Base-by-base conservation (phyloP, 1,140 invertebrate species). In the Drosophila parvula region DNA sequence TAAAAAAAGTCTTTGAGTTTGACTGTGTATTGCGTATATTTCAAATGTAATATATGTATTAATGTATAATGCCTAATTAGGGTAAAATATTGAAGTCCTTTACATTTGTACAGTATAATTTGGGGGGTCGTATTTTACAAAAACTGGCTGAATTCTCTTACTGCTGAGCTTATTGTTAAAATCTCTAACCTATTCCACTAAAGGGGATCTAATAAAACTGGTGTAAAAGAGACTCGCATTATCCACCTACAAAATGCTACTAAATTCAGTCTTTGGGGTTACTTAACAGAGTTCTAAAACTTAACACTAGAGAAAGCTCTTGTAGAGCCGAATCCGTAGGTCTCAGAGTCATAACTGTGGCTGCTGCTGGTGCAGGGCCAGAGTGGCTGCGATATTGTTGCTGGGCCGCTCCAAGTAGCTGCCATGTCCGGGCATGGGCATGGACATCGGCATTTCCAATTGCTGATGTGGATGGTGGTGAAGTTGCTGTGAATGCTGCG, bases 281-380 rank as follows among this genome's bases (percentile, higher is more conserved):
- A 65, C 71, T 73, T 86, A 73, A 45, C 40, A 76, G 60, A 76
- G 43, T 62, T 69, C 73, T 67, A 53, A 79, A 43, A 79, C 57
- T 41, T 38, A 40, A 53, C 67, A 64, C 75, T 91, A 91, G 18
- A 91, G 82, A 74, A 92, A 92, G 84, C 91, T 92, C 88, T 92
- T 92, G 57, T 92, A 92, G 77, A 92, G 86, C 75, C 90, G 70
- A 57, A 91, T 92, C 18, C 86, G 86, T 58, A 92, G 78, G 74
- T 92, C 90, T 92, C 91, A 92, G 74, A 92, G 91, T 92, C 91
- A 92, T 92, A 92, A 92, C 55, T 92, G 91, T 4, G 77, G 90
- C 75, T 89, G 90, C 62, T 80, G 88, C 59, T 90, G 85, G 16
- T 90, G 82, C 14, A 88, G 62, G 7, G 88, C 83, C 40, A 89